phyloP scores from a whole-genome alignment of 1,140 invertebrate species.

The Heliconius himera region DNA sequence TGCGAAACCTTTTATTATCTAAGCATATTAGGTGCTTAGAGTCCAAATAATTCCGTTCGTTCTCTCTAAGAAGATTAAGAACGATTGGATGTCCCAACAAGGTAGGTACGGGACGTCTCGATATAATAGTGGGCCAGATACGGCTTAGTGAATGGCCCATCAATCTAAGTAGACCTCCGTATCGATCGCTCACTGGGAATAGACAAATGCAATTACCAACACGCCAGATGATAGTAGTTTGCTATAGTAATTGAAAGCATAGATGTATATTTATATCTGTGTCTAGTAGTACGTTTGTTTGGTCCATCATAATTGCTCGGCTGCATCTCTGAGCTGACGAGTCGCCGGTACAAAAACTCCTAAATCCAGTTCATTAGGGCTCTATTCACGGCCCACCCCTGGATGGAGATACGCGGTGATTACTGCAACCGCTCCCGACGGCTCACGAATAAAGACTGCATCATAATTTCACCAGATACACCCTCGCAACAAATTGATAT shows the following conservation, averaged over 20 bases:
- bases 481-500: constrained; percentile 54
- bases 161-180: constrained; percentile 58
- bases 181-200: constrained; percentile 62
- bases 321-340: constrained; percentile 77
- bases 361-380: constrained; percentile 81
- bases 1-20: constrained; percentile 73
- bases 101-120: constrained; percentile 57
- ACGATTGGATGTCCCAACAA: constrained; percentile 77
- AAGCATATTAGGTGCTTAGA: constrained; percentile 75
- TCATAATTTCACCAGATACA: constrained; percentile 81
- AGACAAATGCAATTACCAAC: constrained; percentile 52
- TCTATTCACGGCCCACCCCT: constrained; percentile 79
- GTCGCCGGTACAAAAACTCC: constrained; percentile 78
- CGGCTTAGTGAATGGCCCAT: constrained; percentile 69
- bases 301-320: constrained; percentile 76
- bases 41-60: constrained; percentile 76
- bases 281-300: constrained; percentile 65
- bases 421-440: constrained; percentile 81
- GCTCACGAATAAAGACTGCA: constrained; percentile 82
- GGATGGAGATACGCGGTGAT: constrained; percentile 81
- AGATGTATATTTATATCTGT: constrained; percentile 42
- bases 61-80: constrained; percentile 78
- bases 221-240: constrained; percentile 51
- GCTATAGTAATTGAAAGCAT: constrained; percentile 59
- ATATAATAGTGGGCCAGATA: constrained; percentile 67